Evolutionary conservation across 2,113 vertebrate genomes (phyloP).

Genomic region (Tautogolabrus adspersus): DNA sequence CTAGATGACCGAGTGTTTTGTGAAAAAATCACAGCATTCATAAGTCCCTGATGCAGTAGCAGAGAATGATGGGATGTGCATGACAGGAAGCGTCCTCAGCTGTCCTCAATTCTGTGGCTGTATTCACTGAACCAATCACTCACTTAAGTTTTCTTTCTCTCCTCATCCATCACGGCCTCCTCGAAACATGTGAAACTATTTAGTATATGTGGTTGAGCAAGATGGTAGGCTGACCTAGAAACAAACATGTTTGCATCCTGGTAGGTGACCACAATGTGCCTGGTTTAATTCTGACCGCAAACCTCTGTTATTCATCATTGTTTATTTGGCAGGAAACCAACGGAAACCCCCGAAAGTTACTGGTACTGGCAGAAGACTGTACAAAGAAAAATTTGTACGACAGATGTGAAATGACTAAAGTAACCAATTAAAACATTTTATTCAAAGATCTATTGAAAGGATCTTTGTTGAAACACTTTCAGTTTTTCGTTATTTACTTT

Average conservation of each 20-base stretch:
- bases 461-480: no score
- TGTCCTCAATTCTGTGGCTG: constrained; percentile 7
- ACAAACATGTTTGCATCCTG: constrained; percentile 23
- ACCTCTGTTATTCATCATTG: constrained; percentile 23
- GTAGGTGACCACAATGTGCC: constrained; percentile 8
- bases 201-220: constrained; percentile 11
- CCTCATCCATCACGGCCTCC: constrained; percentile 10
- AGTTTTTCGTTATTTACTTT: no score
- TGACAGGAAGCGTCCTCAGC: constrained; percentile 9
- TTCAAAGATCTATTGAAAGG: no score
- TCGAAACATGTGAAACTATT: constrained; percentile 44
- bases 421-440: no score
- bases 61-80: not conserved
- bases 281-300: constrained; percentile 8
- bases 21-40: not conserved
- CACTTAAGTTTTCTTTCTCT: not conserved
- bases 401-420: no score
- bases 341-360: not conserved
- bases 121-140: constrained; percentile 5
- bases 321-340: constrained; percentile 37
- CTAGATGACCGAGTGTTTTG: not conserved
- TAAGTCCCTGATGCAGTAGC: not conserved
- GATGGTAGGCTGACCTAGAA: constrained; percentile 29
- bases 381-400: no score
- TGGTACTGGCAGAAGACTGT: not conserved